Base-by-base conservation (phyloP, 1,140 invertebrate genomes). In the Doryteuthis pealeii region DNA sequence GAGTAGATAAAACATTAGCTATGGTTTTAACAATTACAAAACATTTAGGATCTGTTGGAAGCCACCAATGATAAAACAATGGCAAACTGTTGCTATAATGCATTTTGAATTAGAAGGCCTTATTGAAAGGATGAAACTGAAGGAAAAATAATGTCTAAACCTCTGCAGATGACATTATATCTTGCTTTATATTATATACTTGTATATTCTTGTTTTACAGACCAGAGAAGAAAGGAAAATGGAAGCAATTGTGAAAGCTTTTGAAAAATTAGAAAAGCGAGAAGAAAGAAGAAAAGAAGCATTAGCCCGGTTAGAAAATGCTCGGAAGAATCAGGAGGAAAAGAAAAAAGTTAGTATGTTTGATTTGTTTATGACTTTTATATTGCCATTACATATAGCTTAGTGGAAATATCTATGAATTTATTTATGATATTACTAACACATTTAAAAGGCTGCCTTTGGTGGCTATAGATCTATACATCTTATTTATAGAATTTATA, bases 211-310 rank as follows among this genome's bases (percentile, higher is more conserved):
- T 66, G 71, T 74, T 79, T 76, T 83, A 14, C 88, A 94, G 92
- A 94, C 94, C 2, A 89, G 95, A 4, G 96, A 99, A 87, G 96
- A 99, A 83, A 91, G 95, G n/a, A 99, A 99, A 89, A 92, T 99
- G 90, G 94, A 96, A 83, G 95, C 95, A 0, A 96, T 96, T 77
- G 93, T 99, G 91, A 95, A 96, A 83, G 94, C 95, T 0, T 96
- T 99, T 86, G 90, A 90, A 78, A 87, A 89, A 76, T 85, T 91
- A 87, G 91, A 91, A 76, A 93, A 88, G 79, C 78, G 87, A 72
- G 86, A 89, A 74, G 89, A 90, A 76, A 81, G 89, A 68, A 84
- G 88, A 65, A 89, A 89, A 77, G 87, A 89, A 78, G 87, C 87
- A 31, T 76, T 86, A 49, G 84, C 86, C 74, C 78, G 82, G 75